Conservation (phyloP, 2,888 invertebrate species). For the Micoletzkya japonica region DNA sequence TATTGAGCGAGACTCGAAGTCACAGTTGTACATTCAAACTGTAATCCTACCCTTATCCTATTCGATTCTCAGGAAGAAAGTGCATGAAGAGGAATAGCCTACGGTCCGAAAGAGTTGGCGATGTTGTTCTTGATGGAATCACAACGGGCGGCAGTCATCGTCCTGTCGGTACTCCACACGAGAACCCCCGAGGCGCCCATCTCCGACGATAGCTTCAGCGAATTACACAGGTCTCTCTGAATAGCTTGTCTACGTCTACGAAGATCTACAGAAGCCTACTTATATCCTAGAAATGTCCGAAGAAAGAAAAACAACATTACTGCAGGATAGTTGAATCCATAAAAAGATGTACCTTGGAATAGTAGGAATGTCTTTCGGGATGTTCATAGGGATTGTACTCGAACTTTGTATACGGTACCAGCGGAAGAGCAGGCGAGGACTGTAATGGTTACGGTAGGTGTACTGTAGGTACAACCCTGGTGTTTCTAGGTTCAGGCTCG, state of each 20-base stretch:
- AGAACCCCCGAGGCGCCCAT: conserved; percentile 35
- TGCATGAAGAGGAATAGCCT: neutral
- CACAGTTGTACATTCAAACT: no score
- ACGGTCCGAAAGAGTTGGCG: conserved; percentile 27
- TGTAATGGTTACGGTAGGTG: no score
- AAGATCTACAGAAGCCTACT: neutral
- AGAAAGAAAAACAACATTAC: neutral
- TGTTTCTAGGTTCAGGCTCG: no score
- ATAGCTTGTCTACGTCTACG: no score
- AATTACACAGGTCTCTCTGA: conserved; percentile 46
- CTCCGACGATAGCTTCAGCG: conserved; percentile 43
- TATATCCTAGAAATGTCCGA: neutral
- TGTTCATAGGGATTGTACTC: conserved; percentile 51
- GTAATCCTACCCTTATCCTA: no score
- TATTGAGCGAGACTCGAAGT: no score
- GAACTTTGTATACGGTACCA: conserved; percentile 51
- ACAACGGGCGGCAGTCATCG: conserved; percentile 17
- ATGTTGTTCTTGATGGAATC: conserved; percentile 11
- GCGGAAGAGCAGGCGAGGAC: conserved; percentile 31
- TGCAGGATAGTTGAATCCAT: neutral
- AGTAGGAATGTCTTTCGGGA: conserved; percentile 31
- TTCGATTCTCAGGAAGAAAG: no score
- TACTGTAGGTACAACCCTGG: no score
- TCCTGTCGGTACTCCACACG: conserved; percentile 27
- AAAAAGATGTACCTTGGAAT: conserved; percentile 31